phyloP scores from a whole-genome alignment of 2,113 vertebrate genomes.

The Gambusia holbrooki region DNA sequence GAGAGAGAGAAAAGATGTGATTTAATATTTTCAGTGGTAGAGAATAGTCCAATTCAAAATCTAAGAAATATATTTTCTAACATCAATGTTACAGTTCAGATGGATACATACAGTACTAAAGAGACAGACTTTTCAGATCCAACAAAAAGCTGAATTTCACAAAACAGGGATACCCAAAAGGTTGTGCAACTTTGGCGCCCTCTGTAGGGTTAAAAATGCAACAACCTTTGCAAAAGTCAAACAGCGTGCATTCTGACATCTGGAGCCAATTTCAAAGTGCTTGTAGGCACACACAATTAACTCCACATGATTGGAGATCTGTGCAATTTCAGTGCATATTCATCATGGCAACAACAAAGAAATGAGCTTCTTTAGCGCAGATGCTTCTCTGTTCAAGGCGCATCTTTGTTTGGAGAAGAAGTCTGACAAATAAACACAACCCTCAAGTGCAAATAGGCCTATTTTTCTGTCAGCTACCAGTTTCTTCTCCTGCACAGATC shows the following conservation, averaged over 20 bases:
- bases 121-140: background rate
- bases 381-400: constrained; percentile 21
- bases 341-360: constrained; percentile 35
- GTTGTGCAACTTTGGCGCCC: constrained; percentile 23
- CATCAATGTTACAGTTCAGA: background rate
- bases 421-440: constrained; percentile 12
- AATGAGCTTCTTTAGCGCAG: constrained; percentile 25
- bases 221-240: constrained; percentile 1
- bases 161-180: background rate
- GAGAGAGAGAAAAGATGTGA: background rate
- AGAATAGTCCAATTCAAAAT: background rate
- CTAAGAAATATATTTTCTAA: too few species aligned
- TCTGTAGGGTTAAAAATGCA: constrained; percentile 36
- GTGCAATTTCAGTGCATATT: constrained; percentile 39
- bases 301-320: constrained; percentile 29
- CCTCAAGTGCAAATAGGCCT: constrained; percentile 16
- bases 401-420: constrained; percentile 13
- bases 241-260: constrained; percentile 34
- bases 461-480: constrained; percentile 12
- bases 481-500: background rate
- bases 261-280: constrained; percentile 44
- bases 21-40: background rate
- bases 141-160: background rate
- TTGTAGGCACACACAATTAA: constrained; percentile 43
- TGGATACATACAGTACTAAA: background rate